These are phyloP conservation scores for Patella caerulea DNA, from an alignment of 2,888 invertebrate species.

Conservation along the genomic window DNA sequence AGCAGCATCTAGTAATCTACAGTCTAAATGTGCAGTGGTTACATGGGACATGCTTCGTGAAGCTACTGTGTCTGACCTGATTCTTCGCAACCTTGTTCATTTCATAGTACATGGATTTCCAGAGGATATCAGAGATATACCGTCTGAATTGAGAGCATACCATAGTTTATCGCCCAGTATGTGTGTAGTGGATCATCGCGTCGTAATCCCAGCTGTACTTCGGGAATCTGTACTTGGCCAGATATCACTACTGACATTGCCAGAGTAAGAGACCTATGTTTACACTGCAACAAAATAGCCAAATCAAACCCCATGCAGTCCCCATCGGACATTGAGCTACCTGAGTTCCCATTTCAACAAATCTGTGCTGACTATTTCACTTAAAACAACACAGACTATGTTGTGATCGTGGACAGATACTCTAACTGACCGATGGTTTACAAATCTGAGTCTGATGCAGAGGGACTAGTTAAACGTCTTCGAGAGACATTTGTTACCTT, in stretches of 20 bases:
- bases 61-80: conserved; percentile 28
- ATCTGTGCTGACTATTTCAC: conserved; percentile 35
- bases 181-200: conserved; percentile 34
- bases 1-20: conserved; percentile 24
- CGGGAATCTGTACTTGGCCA: conserved; percentile 31
- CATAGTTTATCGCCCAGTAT: conserved; percentile 27
- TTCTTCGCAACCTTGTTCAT: conserved; percentile 18
- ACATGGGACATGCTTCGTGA: conserved; percentile 33
- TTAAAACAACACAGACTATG: conserved; percentile 35
- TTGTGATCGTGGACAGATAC: conserved; percentile 40
- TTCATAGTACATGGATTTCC: conserved; percentile 27
- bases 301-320: conserved; percentile 38
- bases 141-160: conserved; percentile 24
- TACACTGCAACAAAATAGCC: conserved; percentile 32
- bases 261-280: conserved; percentile 31
- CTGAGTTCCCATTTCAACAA: conserved; percentile 39
- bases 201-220: conserved; percentile 26
- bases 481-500: conserved; percentile 39
- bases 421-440: conserved; percentile 40
- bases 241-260: conserved; percentile 34
- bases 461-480: conserved; percentile 32
- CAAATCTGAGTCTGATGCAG: conserved; percentile 30
- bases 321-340: conserved; percentile 25
- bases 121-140: conserved; percentile 9
- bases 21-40: conserved; percentile 24